phyloP scores from a whole-genome alignment of 92 coral and sea anemone genomes.

The Parazoanthus darwini region DNA sequence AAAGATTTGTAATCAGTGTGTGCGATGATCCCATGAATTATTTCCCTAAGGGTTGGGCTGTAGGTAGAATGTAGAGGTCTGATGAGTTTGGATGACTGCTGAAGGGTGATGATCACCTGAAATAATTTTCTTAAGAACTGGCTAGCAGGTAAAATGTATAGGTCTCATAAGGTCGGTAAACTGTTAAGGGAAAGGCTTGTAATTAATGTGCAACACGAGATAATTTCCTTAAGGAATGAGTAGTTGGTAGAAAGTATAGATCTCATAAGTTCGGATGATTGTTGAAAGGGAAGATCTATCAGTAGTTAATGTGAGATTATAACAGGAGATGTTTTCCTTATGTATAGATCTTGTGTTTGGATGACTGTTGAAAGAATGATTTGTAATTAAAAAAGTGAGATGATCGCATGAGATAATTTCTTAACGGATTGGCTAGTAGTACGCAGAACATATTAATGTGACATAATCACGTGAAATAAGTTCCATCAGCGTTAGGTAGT shows the following conservation, averaged over 20 bases:
- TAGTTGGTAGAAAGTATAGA: too few species aligned
- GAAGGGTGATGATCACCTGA: background rate
- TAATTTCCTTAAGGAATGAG: too few species aligned
- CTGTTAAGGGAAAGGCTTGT: too few species aligned
- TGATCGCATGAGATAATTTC: too few species aligned
- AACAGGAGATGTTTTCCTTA: background rate
- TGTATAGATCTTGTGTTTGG: too few species aligned
- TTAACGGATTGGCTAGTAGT: background rate
- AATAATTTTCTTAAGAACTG: background rate
- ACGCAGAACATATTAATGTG: background rate
- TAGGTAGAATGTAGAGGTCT: background rate
- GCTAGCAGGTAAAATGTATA: background rate
- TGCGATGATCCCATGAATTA: background rate
- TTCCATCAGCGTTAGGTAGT: background rate
- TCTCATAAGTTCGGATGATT: too few species aligned
- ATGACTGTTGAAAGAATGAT: too few species aligned
- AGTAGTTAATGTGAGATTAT: background rate
- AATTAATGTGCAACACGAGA: too few species aligned
- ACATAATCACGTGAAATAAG: background rate
- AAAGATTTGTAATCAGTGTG: background rate
- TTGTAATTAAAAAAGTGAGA: too few species aligned
- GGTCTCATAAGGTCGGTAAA: too few species aligned
- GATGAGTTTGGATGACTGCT: slow-evolving; percentile 1
- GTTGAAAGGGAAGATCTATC: too few species aligned
- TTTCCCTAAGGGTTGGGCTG: background rate